These are phyloP conservation scores for Mugil cephalus DNA, from an alignment of 2,113 vertebrate genomes.

Conservation along the genomic window DNA sequence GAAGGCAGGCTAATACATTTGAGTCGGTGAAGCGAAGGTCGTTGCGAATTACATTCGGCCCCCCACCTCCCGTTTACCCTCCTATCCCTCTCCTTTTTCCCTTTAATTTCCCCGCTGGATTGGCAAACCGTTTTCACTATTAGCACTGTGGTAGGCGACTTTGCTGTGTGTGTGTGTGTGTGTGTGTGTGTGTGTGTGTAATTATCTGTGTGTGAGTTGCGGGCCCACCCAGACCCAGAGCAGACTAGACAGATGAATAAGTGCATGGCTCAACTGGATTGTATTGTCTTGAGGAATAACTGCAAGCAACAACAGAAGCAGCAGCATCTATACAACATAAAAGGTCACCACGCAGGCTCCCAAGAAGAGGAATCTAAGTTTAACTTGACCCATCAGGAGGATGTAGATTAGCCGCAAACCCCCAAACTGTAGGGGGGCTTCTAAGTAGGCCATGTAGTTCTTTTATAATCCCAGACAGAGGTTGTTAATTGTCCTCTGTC, in stretches of 20 bases:
- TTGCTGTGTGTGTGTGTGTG: constrained; percentile 43
- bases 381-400: constrained; percentile 46
- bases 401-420: constrained; percentile 33
- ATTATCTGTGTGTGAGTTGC: constrained; percentile 35
- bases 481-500: constrained; percentile 55
- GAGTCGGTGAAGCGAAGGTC: constrained; percentile 82
- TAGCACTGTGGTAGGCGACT: constrained; percentile 68
- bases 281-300: constrained; percentile 60
- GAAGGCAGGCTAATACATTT: constrained; percentile 80
- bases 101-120: constrained; percentile 84
- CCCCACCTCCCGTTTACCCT: constrained; percentile 12
- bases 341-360: constrained; percentile 22
- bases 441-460: constrained; percentile 53
- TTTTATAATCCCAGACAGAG: constrained; percentile 38
- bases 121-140: constrained; percentile 79
- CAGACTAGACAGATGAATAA: constrained; percentile 64
- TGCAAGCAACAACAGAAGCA: constrained; percentile 24
- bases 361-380: constrained; percentile 33
- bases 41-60: constrained; percentile 79
- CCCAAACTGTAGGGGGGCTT: constrained; percentile 14
- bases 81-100: constrained; percentile 41
- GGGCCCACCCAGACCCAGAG: constrained; percentile 56
- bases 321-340: constrained; percentile 22
- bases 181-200: constrained; percentile 49
- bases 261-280: constrained; percentile 50